Conservation (phyloP, 2,113 vertebrate genomes). For the Podarcis cretensis region DNA sequence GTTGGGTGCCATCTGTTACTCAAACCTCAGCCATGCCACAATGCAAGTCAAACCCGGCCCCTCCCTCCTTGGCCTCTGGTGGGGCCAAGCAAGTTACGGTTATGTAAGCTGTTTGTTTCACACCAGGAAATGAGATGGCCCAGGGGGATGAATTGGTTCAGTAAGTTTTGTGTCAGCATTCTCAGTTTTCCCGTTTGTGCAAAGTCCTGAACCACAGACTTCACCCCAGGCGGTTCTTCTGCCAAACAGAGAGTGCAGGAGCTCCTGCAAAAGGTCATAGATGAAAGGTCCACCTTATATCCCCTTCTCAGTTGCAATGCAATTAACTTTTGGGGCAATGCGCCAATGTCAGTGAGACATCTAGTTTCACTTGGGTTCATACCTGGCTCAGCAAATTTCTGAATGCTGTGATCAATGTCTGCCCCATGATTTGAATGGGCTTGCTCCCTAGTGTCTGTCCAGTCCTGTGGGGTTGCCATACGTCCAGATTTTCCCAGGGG, state of each 20-base stretch:
- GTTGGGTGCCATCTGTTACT: background rate
- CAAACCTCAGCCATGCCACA: background rate
- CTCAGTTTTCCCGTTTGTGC: slow-evolving; percentile 13
- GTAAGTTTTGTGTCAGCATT: background rate
- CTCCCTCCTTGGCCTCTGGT: slow-evolving; percentile 9
- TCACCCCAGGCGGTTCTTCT: background rate
- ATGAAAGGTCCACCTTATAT: background rate
- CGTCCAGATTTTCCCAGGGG: no score
- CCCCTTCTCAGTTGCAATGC: background rate
- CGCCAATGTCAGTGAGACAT: background rate
- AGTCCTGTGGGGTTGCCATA: background rate
- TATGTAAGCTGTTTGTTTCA: slow-evolving; percentile 34
- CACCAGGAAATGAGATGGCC: background rate
- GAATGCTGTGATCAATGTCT: background rate
- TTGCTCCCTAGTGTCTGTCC: background rate
- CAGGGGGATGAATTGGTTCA: accelerated
- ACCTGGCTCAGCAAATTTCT: background rate
- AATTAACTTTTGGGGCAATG: background rate
- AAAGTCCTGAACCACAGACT: background rate
- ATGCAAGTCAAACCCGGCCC: background rate
- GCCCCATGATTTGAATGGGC: background rate
- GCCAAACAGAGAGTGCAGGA: background rate
- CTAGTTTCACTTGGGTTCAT: background rate
- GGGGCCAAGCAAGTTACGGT: slow-evolving; percentile 15
- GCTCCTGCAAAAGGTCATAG: background rate